Base-by-base conservation (phyloP, 1,140 invertebrate species). In the Chrysopa pallens region DNA sequence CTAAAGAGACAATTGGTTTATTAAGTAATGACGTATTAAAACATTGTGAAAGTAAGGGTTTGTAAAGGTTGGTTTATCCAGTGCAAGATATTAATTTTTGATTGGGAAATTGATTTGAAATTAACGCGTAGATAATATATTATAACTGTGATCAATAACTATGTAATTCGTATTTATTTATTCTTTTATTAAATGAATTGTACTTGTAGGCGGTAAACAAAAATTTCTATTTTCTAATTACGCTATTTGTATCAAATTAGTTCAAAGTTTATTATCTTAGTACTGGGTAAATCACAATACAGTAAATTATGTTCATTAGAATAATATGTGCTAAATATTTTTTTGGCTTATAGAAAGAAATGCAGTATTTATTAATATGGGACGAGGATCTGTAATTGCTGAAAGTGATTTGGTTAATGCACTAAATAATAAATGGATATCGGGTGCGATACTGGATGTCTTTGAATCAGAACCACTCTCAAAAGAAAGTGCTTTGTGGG, bases 361-460 rank as follows among this genome's bases (percentile, higher is more conserved):
- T 33, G 53, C 59, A 11, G 50, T 69, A 17, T 65, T 77, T 38
- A 70, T 76, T 14, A 77, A 76, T 50, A 58, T 76, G 46, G 73
- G 73, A 13, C 55, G 73, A 51, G 70, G 72, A 28, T 62, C 61
- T 47, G 50, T 76, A 12, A 67, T 76, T 8, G 55, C 53, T 43
- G 72, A 75, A 55, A 40, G 43, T 1, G 64, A 67, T 45, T 49
- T 77, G 14, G 51, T 75, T 12, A 54, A 59, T 28, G 72, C 73
- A 15, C 46, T 77, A n/a, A 55, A 68, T 47, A 58, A 63, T 44
- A 58, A 61, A 7, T 74, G 69, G 68, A 56, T 78, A 29, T 61
- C 62, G 2, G 67, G 58, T 35, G 73, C 72, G 33, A 65, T 76
- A 49, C 52, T 76, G 15, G 74, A 76, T 59, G 73, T 76, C 31